Evolutionary conservation across 2,797 vertebrate genomes (phyloP).

Genomic region (Euphonia xanthogaster): DNA sequence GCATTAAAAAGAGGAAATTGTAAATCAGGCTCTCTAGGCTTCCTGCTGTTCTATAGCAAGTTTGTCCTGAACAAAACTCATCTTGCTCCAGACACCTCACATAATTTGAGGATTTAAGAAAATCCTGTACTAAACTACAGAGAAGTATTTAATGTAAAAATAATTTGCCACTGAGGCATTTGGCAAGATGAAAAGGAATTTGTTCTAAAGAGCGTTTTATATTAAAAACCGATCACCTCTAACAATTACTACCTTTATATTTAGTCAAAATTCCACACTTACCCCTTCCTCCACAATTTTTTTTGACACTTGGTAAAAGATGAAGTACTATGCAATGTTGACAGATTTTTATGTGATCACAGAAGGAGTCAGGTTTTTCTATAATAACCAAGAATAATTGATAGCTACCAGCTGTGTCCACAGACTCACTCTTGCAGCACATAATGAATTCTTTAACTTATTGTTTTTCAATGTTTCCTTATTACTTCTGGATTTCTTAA

Average conservation of each 20-base stretch:
- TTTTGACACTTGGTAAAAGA: slow-evolving; percentile 63
- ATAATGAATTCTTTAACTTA: slow-evolving; percentile 68
- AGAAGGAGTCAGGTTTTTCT: slow-evolving; percentile 69
- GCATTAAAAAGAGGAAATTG: slow-evolving; percentile 53
- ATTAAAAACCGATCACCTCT: slow-evolving; percentile 17
- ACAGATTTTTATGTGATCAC: slow-evolving; percentile 69
- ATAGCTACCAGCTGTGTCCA: slow-evolving; percentile 80
- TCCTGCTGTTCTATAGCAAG: slow-evolving; percentile 14
- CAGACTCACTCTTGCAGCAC: slow-evolving; percentile 51
- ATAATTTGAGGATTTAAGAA: slow-evolving; percentile 18
- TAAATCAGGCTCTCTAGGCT: slow-evolving; percentile 36
- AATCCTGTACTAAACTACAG: slow-evolving; percentile 16
- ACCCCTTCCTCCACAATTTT: background rate
- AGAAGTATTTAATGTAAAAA: slow-evolving; percentile 19
- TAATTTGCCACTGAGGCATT: slow-evolving; percentile 19
- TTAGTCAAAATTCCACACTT: slow-evolving; percentile 36
- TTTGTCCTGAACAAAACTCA: slow-evolving; percentile 8
- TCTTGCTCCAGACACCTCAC: slow-evolving; percentile 21
- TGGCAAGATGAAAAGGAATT: slow-evolving; percentile 46
- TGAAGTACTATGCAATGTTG: slow-evolving; percentile 62
- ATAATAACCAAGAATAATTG: slow-evolving; percentile 72
- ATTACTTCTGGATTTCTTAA: slow-evolving; percentile 66
- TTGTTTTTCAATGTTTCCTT: slow-evolving; percentile 70
- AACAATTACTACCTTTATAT: slow-evolving; percentile 35
- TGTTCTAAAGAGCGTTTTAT: background rate